Base-by-base conservation (phyloP, 2,888 invertebrate species). In the Marasmarcha lunaedactyla region DNA sequence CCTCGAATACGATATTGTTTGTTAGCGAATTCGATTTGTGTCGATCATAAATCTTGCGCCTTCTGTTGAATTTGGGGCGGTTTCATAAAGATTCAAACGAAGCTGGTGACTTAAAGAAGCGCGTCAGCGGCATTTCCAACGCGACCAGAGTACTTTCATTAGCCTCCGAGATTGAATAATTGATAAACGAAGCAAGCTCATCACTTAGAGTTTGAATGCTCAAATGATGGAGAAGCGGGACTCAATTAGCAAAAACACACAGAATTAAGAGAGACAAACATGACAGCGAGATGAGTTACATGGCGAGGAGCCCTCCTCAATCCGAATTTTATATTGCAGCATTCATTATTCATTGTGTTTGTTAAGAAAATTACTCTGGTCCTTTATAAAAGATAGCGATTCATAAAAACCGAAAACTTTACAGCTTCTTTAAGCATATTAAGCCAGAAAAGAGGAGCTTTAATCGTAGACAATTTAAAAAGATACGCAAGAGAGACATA, bases 31-130 rank as follows among this genome's bases (percentile, higher is more conserved):
- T 79, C 81, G 78, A 83, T 81, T 81, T 79, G 78, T 73, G 79
- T 78, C 77, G 81, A 77, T 78, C 79, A 81, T 81, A 81, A 81
- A 81, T 81, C 81, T 81, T 77, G 81, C 78, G 79, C 81, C 81
- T 77, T 79, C 71, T 79, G 81, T 74, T 69, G 71, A 76, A 68
- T 70, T 76, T 67, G 64, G 68, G 65, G 68, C 74, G 77, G 79
- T 79, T 78, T 77, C 5, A 34, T 9, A 5, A 5, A n/a, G 4
- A 30, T 7, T n/a, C 3, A 30, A 10, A 30, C 30, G 30, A 30
- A 10, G 11, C 9, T 4, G 30, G 9, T 20, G 20, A 20, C 20
- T 20, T 20, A 20, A 20, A 20, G 30, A 11, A 30, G 30, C 33
- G 15, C 45, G 41, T 43, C 40, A 39, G 34, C 36, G 25, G 41